Percentiles rank a stretch among this genome's conserved stretches.
These are phyloP conservation scores for Eugnorisma glareosa DNA, from an alignment of 2,888 invertebrate species.

Conservation along the genomic window DNA sequence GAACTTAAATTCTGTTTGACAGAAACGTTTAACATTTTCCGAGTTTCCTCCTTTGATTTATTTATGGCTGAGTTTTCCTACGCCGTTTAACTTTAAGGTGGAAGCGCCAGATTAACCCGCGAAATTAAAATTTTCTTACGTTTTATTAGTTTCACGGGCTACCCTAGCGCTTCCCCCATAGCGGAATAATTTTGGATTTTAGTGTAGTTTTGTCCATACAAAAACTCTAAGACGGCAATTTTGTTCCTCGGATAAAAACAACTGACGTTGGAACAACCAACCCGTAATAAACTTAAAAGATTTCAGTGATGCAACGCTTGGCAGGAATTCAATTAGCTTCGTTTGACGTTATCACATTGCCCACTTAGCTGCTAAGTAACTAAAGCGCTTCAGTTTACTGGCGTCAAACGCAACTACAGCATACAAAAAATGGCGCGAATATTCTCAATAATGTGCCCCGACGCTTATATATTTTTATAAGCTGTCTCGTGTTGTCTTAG, in stretches of 20 bases:
- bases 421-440: slow-evolving; percentile 8
- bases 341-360: slow-evolving; percentile 25
- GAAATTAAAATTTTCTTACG: too few relatives aligned
- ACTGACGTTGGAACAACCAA: not conserved
- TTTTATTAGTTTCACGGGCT: too few relatives aligned
- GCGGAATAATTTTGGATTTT: not conserved
- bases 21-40: slow-evolving; percentile 17
- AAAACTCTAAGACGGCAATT: not conserved
- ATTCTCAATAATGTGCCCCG: slow-evolving; percentile 70
- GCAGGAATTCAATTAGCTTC: slow-evolving; percentile 15
- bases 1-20: slow-evolving; percentile 39
- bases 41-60: not conserved
- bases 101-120: too few relatives aligned
- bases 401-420: slow-evolving; percentile 65
- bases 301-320: slow-evolving; percentile 25
- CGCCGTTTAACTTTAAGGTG: too few relatives aligned
- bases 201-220: not conserved
- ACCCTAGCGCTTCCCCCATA: not conserved
- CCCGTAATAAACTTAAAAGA: not conserved
- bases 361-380: slow-evolving; percentile 8
- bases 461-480: slow-evolving; percentile 82
- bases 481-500: slow-evolving; percentile 73
- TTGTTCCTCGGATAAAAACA: not conserved
- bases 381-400: slow-evolving; percentile 36
- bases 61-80: not conserved